Evolutionary conservation across 2,113 vertebrate species (phyloP), one percentile per base, ranked within the genome.

Genomic region (Natator depressus): DNA sequence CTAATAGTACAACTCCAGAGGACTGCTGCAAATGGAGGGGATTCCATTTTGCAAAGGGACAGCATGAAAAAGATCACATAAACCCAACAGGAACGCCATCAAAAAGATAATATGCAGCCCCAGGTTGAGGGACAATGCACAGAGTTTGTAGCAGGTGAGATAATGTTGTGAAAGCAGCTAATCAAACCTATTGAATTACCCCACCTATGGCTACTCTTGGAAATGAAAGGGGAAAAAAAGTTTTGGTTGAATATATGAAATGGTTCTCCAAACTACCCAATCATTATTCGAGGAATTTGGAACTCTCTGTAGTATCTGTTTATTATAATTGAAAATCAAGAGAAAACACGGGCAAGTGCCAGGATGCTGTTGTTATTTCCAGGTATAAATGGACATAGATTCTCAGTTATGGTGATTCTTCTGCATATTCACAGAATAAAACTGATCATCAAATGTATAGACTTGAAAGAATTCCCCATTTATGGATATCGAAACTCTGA

Each of bases 21-120:
- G 38, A 75, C 69, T 24, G 8, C 69, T 42, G 69, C 38, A 75
- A 75, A 42, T 38, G 19, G 22, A 42, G 16, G 10, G n/a, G 22
- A 42, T 24, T 75, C 49, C 46, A 84, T 13, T 89, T 96, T 94
- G 91, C 51, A 55, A 94, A 95, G 94, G 84, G 62, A 85, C 85
- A 90, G 78, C 49, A 91, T 87, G 88, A 29, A 96, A 89, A 90
- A 89, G 85, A 87, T 82, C 62, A 25, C 49, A 31, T 76, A 79
- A 54, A 90, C 75, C 88, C 92, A 49, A 75, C 51, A 69, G 2
- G 16, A 55, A 29, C 69, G 85, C 22, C 85, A 47, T 88, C 59
- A 84, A 91, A 89, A 0, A 5, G 9, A 87, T 50, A 47, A 65
- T 54, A 46, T 8, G 54, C 86, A 92, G 62, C 89, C 57, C 29